Conservation (phyloP, 2,113 vertebrate genomes). For the Centrocercus urophasianus region DNA sequence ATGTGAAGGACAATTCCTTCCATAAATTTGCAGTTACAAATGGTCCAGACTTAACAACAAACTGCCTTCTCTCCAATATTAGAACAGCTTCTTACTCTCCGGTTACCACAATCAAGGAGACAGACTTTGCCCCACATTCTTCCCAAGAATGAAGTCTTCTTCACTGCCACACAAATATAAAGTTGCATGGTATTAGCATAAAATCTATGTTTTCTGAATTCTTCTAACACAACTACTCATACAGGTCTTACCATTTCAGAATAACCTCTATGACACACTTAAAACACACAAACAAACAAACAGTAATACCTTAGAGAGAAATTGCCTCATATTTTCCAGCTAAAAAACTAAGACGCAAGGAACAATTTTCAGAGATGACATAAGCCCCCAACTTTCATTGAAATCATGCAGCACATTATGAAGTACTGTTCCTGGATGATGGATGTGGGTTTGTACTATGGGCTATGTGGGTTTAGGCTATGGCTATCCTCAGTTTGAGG, state of each 20-base stretch:
- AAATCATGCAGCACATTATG: fast-evolving
- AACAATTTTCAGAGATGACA: neutral
- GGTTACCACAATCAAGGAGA: neutral
- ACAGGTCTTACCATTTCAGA: neutral
- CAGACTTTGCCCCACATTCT: neutral
- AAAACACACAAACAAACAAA: neutral
- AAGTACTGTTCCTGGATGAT: neutral
- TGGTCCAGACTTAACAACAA: neutral
- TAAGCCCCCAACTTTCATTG: neutral
- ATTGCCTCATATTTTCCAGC: neutral
- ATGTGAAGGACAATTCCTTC: neutral
- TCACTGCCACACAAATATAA: neutral
- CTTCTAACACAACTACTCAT: neutral
- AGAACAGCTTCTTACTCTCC: neutral
- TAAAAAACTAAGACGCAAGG: neutral
- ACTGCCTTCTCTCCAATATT: neutral
- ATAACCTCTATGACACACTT: neutral
- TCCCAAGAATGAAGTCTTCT: neutral
- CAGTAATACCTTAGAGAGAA: neutral
- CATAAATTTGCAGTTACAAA: conserved; percentile 3
- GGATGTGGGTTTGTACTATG: neutral
- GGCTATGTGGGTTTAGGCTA: neutral
- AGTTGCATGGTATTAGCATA: neutral
- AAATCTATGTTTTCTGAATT: neutral
- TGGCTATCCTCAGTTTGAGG: neutral